A percentile compares a stretch with the other conserved stretches of the same genome.
Evolutionary conservation across 2,888 invertebrate species (phyloP).

Genomic region (Pharmacophagus antenor): DNA sequence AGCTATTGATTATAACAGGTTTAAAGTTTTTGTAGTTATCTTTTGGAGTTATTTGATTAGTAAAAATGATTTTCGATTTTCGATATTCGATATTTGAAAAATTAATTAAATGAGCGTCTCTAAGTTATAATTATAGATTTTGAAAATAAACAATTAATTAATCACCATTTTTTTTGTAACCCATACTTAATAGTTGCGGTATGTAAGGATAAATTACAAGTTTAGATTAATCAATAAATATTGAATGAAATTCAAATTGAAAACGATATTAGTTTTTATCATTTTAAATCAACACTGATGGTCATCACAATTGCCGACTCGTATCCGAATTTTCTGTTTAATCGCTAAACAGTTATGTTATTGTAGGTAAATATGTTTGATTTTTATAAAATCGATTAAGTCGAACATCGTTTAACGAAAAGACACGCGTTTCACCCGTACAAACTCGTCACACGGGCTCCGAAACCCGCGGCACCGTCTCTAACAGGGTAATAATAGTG

Average conservation of each 20-base stretch:
- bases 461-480: conserved; percentile 39
- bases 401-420: conserved; percentile 4
- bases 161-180: too few species aligned
- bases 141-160: too few species aligned
- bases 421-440: not conserved
- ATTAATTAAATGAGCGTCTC: too few species aligned
- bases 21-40: too few species aligned
- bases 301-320: not conserved
- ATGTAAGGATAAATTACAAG: not conserved
- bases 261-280: not conserved
- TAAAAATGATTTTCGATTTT: too few species aligned
- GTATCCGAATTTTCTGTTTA: not conserved
- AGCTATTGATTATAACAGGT: too few species aligned
- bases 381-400: conserved; percentile 1
- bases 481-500: conserved; percentile 66
- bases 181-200: not conserved
- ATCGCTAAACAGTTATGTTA: not conserved
- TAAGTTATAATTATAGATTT: too few species aligned
- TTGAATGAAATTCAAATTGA: not conserved
- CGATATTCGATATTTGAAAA: too few species aligned
- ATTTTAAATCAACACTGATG: not conserved
- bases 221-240: not conserved
- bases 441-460: conserved; percentile 17
- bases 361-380: not conserved
- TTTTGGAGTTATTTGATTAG: too few species aligned